Evolutionary conservation across 2,888 invertebrate genomes (phyloP), one percentile per base, ranked within the genome.

Genomic region (Heliconius cydno): DNA sequence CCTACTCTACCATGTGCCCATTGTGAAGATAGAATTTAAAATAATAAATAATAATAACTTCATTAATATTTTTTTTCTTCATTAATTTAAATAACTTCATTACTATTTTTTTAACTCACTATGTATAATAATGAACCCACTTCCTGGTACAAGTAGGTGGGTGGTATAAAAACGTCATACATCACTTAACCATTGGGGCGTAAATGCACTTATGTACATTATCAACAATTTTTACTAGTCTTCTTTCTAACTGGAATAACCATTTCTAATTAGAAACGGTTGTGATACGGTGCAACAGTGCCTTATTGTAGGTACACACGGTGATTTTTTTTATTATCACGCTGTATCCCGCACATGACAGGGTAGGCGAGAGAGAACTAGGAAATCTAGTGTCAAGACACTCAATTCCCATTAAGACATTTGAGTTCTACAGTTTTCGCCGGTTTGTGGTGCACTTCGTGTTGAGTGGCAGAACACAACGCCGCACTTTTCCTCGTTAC

Each of bases 81-180:
- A 34, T 34, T 34, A 7, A 34, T 34, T 34, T 34, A 34, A 19
- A 52, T 52, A 52, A 52, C 19, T 2, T 22, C 19, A 52, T 7
- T 19, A 7, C 19, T 13, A 38, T 34, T 72, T 72, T 72, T 57
- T 57, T n/a, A 19, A 72, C n/a, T 22, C 13, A 70, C 12, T 65
- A 13, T 7, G 68, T 57, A 57, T 72, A 72, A 34, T 72, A 34
- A 72, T 57, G 72, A 57, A 72, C 57, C n/a, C 57, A 72, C 52
- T 72, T 72, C 72, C 72, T 72, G 57, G 52, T 72, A 68, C n/a
- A 72, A 72, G 52, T 72, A 72, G 72, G 72, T 72, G 57, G 72
- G n/a, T 6, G 30, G 30, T 41, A 57, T 57, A 72, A 72, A 72
- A 72, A 72, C 72, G 2, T 13, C 46, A 71, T 72, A 57, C 34